Evolutionary conservation across 2,888 invertebrate species (phyloP), one percentile per base, ranked within the genome.

Genomic region (Lucinisca nassula): DNA sequence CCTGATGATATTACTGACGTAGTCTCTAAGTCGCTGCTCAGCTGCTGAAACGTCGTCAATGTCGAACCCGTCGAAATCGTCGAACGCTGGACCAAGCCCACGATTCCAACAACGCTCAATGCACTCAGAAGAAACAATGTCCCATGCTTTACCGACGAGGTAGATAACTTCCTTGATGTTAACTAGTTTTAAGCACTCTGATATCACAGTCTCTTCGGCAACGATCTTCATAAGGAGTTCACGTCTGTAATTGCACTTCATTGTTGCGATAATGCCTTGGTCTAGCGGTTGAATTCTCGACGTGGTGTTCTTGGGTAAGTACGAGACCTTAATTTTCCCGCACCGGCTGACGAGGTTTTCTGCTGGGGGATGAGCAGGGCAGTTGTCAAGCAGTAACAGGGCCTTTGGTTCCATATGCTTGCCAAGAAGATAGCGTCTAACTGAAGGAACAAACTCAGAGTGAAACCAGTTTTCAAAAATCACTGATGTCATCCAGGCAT

Each of bases 401-500:
- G 45, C 82, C 67, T 76, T 81, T 45, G 21, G 51, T 37, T 73
- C 74, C 6, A 74, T 1, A 3, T 24, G 24, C 38, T 74, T 30
- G 1, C 6, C 12, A 8, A 32, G 73, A 10, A 81, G 24, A 45
- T 74, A 32, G 6, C 37, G 24, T 17, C 81, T 6, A 3, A 81
- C 81, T 24, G 35, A 14, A 14, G 81, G 75, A 27, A 81, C 81
- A 38, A 81, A 81, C 74, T 81, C 45, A 27, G 74, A 32, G 38
- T 61, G 67, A 32, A 81, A 74, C 81, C 81, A 81, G 2, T 74
- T 74, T 45, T 81, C 75, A n/a, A 81, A 81, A 4, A 81, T 75
- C 14, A 17, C 24, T 32, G 58, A 38, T 1, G 86, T 86, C 86
- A 86, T 86, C 86, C 86, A 86, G 37, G 79, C 79, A 35, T 82